phyloP scores from a whole-genome alignment of 2,888 invertebrate genomes.

The Apamea sordens region DNA sequence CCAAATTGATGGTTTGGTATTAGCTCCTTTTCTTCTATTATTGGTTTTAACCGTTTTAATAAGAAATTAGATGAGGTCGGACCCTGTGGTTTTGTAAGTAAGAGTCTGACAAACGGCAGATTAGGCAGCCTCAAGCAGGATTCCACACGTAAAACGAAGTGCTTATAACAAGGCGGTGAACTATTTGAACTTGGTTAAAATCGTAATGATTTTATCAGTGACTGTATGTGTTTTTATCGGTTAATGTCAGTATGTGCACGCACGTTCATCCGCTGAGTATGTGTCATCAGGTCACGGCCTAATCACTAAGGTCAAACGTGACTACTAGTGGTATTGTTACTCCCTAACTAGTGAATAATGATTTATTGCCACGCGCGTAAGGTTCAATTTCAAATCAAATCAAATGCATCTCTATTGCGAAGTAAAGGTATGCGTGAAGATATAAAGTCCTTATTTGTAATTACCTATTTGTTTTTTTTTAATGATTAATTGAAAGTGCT shows the following conservation, averaged over 20 bases:
- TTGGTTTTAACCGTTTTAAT: too few species aligned
- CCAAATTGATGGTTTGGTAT: too few species aligned
- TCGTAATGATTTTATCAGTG: not conserved
- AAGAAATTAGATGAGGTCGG: too few species aligned
- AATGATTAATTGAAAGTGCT: not conserved
- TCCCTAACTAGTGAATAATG: not conserved
- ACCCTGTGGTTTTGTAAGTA: too few species aligned
- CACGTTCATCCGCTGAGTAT: not conserved
- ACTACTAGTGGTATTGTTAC: not conserved
- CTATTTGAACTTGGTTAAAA: not conserved
- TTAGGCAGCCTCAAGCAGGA: not conserved
- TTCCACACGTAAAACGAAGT: not conserved
- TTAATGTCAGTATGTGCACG: not conserved
- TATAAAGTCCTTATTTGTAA: not conserved
- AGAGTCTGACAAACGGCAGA: not conserved
- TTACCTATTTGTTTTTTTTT: slow-evolving; percentile 40
- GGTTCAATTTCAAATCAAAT: too few species aligned
- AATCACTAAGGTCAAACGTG: slow-evolving; percentile 19
- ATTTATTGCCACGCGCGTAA: not conserved
- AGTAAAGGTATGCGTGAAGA: not conserved
- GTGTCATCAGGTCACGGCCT: slow-evolving; percentile 23
- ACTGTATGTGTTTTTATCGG: not conserved
- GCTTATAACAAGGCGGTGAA: too few species aligned
- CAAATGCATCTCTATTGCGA: not conserved
- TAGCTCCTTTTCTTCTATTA: too few species aligned